A percentile compares a stretch with the other conserved stretches of the same genome.
Conservation (phyloP, 2,888 invertebrate genomes). For the Hemaris fuciformis region DNA sequence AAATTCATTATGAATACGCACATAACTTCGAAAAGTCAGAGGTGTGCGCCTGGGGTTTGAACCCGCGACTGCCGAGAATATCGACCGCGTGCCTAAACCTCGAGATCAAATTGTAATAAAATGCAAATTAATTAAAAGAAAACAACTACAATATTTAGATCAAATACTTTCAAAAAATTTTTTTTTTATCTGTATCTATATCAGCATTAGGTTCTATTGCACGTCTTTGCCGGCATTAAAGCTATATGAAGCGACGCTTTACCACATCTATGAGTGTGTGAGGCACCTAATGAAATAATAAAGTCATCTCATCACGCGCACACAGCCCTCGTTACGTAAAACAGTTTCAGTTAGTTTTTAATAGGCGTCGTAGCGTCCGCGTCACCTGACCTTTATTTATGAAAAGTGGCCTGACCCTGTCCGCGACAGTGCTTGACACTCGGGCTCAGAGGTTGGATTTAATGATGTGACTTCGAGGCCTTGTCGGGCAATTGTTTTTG, state of each 20-base stretch:
- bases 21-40: too few species aligned
- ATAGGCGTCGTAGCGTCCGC: constrained; percentile 47
- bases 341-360: constrained; percentile 67
- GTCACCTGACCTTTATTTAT: constrained; percentile 5
- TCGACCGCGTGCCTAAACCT: too few species aligned
- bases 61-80: too few species aligned
- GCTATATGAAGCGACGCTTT: not conserved
- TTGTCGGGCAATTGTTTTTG: too few species aligned
- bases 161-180: too few species aligned
- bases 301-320: constrained; percentile 62
- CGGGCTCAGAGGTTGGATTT: not conserved
- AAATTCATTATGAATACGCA: too few species aligned
- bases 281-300: constrained; percentile 50
- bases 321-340: constrained; percentile 70
- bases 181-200: too few species aligned
- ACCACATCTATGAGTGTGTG: constrained; percentile 28
- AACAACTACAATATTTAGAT: too few species aligned
- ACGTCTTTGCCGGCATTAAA: not conserved
- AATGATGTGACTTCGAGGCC: not conserved
- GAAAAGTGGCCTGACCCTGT: not conserved
- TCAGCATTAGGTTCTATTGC: not conserved
- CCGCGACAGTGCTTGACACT: too few species aligned
- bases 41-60: too few species aligned
- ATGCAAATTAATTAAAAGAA: too few species aligned
- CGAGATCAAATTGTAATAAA: too few species aligned